Percentiles rank a stretch among this genome's conserved stretches.
Evolutionary conservation across 1,140 invertebrate species (phyloP).

Genomic region (Eriosoma lanigerum): DNA sequence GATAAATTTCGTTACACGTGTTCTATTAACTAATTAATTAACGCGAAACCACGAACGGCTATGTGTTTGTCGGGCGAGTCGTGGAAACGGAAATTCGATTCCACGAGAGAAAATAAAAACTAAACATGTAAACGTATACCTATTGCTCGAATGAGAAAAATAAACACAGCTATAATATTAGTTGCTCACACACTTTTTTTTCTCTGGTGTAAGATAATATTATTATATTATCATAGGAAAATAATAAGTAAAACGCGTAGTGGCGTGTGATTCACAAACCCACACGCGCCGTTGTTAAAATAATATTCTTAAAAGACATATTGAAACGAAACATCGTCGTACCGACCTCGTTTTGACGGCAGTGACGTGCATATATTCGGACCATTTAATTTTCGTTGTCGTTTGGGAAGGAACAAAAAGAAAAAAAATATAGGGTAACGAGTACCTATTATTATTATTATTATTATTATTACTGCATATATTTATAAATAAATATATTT

Average conservation of each 20-base stretch:
- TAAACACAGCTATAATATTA: neutral
- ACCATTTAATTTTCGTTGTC: neutral
- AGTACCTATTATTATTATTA: neutral
- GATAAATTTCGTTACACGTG: neutral
- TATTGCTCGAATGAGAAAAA: neutral
- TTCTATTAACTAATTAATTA: constrained; percentile 29
- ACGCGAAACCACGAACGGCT: neutral
- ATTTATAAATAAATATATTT: neutral
- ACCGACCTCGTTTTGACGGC: neutral
- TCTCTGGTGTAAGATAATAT: too few relatives aligned
- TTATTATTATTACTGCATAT: constrained; percentile 8
- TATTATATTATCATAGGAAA: neutral
- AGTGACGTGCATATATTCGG: neutral
- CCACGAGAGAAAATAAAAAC: neutral
- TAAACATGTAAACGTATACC: too few relatives aligned
- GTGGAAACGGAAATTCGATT: constrained; percentile 10
- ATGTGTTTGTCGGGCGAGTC: neutral
- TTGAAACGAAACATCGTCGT: neutral
- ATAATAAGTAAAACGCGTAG: neutral
- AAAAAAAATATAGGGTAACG: constrained; percentile 25
- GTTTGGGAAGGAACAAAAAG: neutral
- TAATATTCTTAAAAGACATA: constrained; percentile 1
- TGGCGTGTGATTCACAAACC: neutral
- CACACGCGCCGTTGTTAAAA: neutral
- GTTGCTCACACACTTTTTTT: too few relatives aligned